A percentile compares a stretch with the other conserved stretches of the same genome.
Conservation (phyloP, 2,888 invertebrate species). For the Acronicta leporina region DNA sequence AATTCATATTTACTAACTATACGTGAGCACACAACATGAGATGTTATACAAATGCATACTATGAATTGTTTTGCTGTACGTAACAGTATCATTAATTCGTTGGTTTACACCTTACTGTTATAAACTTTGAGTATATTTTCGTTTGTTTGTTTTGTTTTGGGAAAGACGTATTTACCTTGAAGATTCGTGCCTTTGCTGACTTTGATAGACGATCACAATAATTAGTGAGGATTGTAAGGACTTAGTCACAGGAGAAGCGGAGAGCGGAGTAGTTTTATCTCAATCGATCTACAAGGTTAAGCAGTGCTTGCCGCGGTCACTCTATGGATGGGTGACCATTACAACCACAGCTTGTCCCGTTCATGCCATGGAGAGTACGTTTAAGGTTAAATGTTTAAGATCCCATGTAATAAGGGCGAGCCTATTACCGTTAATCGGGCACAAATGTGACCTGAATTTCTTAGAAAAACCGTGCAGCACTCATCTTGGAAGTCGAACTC, state of each 20-base stretch:
- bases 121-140: conserved; percentile 32
- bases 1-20: conserved; percentile 63
- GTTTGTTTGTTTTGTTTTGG: conserved; percentile 25
- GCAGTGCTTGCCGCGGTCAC: too few species aligned
- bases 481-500: too few species aligned
- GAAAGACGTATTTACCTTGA: conserved; percentile 67
- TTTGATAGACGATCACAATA: conserved; percentile 71
- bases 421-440: too few species aligned
- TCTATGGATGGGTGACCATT: too few species aligned
- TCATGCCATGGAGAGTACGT: too few species aligned
- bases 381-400: too few species aligned
- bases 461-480: too few species aligned
- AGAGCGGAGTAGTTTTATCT: conserved; percentile 16
- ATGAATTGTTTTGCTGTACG: conserved; percentile 45
- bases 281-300: too few species aligned
- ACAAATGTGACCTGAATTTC: too few species aligned
- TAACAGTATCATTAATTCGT: conserved; percentile 14
- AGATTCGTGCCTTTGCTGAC: conserved; percentile 72
- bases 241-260: conserved; percentile 34
- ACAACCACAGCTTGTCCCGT: too few species aligned
- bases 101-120: conserved; percentile 11
- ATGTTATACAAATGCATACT: conserved; percentile 74
- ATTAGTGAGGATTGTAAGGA: conserved; percentile 65
- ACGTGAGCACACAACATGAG: conserved; percentile 70
- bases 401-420: too few species aligned